These are phyloP conservation scores for Argyra leucocephala DNA, from an alignment of 2,888 invertebrate genomes.

Conservation along the genomic window DNA sequence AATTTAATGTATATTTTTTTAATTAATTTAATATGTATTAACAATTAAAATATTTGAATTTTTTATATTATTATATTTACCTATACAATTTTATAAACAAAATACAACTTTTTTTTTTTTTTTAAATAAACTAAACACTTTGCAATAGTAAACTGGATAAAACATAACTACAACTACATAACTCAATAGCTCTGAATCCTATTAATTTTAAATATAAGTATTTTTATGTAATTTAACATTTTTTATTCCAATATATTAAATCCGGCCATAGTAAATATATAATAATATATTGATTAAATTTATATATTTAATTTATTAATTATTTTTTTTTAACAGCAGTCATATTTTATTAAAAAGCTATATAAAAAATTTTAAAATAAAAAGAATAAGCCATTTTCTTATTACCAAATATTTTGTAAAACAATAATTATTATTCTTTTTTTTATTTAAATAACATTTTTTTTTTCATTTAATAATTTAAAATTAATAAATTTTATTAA, in stretches of 20 bases:
- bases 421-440: neutral
- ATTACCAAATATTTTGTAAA: slow-evolving; percentile 4
- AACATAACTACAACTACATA: neutral
- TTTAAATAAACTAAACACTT: neutral
- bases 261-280: neutral
- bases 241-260: neutral
- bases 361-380: no score
- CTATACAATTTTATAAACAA: neutral
- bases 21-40: no score
- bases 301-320: no score
- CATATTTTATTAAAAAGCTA: neutral
- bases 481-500: no score
- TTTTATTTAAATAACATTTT: no score
- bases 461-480: no score
- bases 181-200: slow-evolving; percentile 6
- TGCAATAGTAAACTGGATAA: neutral
- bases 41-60: no score
- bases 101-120: no score
- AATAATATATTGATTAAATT: neutral
- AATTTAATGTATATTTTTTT: no score
- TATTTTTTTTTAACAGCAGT: neutral
- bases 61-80: neutral
- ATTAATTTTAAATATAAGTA: neutral
- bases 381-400: neutral
- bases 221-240: neutral